Evolutionary conservation across 2,797 vertebrate genomes (phyloP).

Genomic region (Sciaenops ocellatus): DNA sequence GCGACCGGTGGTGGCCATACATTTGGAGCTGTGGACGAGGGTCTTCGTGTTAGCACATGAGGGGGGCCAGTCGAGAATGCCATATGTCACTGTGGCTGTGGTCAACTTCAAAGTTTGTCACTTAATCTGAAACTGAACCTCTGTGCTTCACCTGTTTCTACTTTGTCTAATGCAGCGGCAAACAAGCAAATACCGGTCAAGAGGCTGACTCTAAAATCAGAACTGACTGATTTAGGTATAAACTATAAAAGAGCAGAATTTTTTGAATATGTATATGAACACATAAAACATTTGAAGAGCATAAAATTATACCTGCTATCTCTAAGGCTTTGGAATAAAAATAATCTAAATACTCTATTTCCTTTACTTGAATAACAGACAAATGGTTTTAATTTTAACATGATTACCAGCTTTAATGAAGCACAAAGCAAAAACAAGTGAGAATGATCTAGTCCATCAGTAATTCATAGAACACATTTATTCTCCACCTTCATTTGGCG

Average conservation of each 20-base stretch:
- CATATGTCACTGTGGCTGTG: conserved; percentile 3
- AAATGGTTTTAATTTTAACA: conserved; percentile 48
- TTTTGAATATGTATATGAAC: background rate
- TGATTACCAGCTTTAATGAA: conserved; percentile 51
- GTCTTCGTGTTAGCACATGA: conserved; percentile 29
- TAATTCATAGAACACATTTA: conserved; percentile 72
- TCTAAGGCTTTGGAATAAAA: background rate
- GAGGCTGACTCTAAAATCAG: background rate
- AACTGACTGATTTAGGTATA: background rate
- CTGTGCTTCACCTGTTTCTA: conserved; percentile 18
- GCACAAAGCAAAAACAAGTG: conserved; percentile 52
- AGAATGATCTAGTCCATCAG: conserved; percentile 62
- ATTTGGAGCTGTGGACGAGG: conserved; percentile 28
- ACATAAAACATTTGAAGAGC: background rate
- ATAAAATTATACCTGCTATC: background rate
- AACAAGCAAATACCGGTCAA: background rate
- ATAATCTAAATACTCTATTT: background rate
- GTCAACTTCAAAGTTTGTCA: conserved; percentile 42
- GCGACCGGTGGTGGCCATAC: conserved; percentile 12
- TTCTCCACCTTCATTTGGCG: conserved; percentile 71
- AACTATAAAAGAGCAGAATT: background rate
- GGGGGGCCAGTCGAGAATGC: background rate
- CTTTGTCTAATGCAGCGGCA: conserved; percentile 1
- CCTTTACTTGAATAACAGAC: conserved; percentile 29
- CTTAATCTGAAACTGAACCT: conserved; percentile 5